A percentile compares a stretch with the other conserved stretches of the same genome.
phyloP scores from a whole-genome alignment of 2,113 vertebrate genomes.

The Garra rufa region DNA sequence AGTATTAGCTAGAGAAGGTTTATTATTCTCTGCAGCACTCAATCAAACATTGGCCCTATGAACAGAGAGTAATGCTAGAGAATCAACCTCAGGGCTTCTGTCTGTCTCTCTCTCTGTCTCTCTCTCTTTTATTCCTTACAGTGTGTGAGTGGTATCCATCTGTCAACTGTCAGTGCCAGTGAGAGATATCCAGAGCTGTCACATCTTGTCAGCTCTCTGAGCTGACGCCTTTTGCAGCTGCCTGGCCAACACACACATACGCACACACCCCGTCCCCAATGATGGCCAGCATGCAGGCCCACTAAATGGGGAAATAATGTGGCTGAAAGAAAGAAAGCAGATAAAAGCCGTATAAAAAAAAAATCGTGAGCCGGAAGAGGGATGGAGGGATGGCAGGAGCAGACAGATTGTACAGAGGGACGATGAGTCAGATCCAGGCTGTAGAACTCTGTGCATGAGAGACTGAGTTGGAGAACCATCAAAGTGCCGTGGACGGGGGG shows the following conservation, averaged over 20 bases:
- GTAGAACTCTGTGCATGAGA: constrained; percentile 35
- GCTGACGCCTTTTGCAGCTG: constrained; percentile 96
- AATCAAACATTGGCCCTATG: constrained; percentile 86
- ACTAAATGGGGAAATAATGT: constrained; percentile 56
- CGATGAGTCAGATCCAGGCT: constrained; percentile 43
- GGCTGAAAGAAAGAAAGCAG: constrained; percentile 53
- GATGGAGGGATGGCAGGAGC: constrained; percentile 36
- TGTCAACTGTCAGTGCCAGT: constrained; percentile 98
- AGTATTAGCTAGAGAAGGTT: constrained; percentile 76
- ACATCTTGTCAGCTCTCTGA: constrained; percentile 92
- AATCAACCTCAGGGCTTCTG: constrained; percentile 84
- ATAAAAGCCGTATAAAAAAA: constrained; percentile 53
- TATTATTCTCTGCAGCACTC: constrained; percentile 87
- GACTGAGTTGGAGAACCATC: constrained; percentile 46
- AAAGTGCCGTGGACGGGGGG: constrained; percentile 22
- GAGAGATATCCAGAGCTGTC: constrained; percentile 97
- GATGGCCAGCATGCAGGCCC: constrained; percentile 75
- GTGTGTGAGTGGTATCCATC: constrained; percentile 98
- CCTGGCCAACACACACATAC: constrained; percentile 64
- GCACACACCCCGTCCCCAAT: constrained; percentile 76
- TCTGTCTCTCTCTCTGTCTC: constrained; percentile 44
- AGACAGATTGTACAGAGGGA: constrained; percentile 37
- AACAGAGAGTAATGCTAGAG: constrained; percentile 87
- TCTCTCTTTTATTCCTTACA: constrained; percentile 43
- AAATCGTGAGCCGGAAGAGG: constrained; percentile 32